phyloP scores from a whole-genome alignment of 2,888 invertebrate genomes.

The Nomada flava region DNA sequence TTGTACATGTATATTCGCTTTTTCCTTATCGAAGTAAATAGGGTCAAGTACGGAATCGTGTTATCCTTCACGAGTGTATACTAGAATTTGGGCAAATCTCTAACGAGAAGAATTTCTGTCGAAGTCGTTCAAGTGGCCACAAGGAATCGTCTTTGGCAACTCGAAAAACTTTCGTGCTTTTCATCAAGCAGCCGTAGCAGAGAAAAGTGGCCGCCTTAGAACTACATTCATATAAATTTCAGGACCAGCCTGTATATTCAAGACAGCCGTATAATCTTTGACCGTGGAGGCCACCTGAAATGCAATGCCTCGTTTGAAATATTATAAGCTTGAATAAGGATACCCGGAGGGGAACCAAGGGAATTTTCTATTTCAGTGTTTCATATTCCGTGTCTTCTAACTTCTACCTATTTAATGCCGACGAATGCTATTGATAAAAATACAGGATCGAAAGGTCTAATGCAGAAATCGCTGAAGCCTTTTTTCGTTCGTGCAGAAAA shows the following conservation, averaged over 20 bases:
- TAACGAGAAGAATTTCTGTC: neutral
- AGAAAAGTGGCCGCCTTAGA: slow-evolving; percentile 10
- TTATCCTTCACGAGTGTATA: neutral
- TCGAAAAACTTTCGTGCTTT: slow-evolving; percentile 1
- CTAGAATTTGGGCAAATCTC: neutral
- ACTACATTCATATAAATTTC: slow-evolving; percentile 37
- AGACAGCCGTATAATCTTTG: slow-evolving; percentile 19
- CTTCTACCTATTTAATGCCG: neutral
- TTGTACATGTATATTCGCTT: no score
- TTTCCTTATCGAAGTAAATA: neutral
- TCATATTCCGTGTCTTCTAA: slow-evolving; percentile 10
- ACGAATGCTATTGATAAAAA: neutral
- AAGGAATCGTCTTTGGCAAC: slow-evolving; percentile 2
- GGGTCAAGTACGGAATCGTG: neutral
- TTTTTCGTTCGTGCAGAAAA: slow-evolving; percentile 3
- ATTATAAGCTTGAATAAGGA: slow-evolving; percentile 21
- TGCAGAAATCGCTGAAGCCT: neutral
- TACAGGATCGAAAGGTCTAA: neutral
- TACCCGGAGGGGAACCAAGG: neutral
- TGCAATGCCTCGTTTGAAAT: slow-evolving; percentile 20
- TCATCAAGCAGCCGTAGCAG: slow-evolving; percentile 5
- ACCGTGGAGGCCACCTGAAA: neutral
- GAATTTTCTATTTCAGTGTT: slow-evolving; percentile 26
- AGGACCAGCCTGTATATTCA: slow-evolving; percentile 20
- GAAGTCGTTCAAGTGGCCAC: slow-evolving; percentile 11